A percentile compares a stretch with the other conserved stretches of the same genome.
Evolutionary conservation across 2,113 vertebrate species (phyloP).

Genomic region (Varanus salvator): DNA sequence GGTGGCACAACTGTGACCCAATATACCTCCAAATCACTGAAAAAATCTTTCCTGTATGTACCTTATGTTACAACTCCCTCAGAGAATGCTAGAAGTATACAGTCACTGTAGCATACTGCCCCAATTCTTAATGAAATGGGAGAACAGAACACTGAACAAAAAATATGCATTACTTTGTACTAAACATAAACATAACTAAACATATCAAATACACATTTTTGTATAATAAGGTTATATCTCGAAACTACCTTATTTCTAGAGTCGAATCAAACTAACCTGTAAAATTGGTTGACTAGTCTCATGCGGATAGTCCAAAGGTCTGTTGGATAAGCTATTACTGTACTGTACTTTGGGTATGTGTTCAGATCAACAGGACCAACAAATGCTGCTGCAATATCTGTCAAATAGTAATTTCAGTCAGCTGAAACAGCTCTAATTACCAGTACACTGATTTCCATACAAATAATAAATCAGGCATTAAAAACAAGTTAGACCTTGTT

Average conservation of each 20-base stretch:
- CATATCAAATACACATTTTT: background rate
- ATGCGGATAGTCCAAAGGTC: constrained; percentile 93
- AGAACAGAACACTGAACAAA: background rate
- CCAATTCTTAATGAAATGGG: background rate
- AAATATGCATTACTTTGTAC: background rate
- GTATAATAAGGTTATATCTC: background rate
- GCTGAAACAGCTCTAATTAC: background rate
- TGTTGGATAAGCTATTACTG: constrained; percentile 93
- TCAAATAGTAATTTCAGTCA: constrained; percentile 33
- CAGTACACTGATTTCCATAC: background rate
- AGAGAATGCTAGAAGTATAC: background rate
- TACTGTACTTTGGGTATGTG: constrained; percentile 94
- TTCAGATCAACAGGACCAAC: constrained; percentile 91
- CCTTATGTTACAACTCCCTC: background rate
- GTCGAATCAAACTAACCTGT: constrained; percentile 83
- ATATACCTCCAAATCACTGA: background rate
- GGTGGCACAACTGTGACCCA: constrained; percentile 12
- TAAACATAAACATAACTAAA: background rate
- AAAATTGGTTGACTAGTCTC: constrained; percentile 90
- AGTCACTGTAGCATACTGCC: too few relatives aligned
- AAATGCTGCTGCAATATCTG: constrained; percentile 93
- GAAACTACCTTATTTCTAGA: background rate
- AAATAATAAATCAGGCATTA: background rate
- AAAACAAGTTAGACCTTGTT: background rate
- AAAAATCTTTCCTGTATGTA: background rate